Evolutionary conservation across 2,113 vertebrate genomes (phyloP).

Genomic region (Paradoxurus hermaphroditus): DNA sequence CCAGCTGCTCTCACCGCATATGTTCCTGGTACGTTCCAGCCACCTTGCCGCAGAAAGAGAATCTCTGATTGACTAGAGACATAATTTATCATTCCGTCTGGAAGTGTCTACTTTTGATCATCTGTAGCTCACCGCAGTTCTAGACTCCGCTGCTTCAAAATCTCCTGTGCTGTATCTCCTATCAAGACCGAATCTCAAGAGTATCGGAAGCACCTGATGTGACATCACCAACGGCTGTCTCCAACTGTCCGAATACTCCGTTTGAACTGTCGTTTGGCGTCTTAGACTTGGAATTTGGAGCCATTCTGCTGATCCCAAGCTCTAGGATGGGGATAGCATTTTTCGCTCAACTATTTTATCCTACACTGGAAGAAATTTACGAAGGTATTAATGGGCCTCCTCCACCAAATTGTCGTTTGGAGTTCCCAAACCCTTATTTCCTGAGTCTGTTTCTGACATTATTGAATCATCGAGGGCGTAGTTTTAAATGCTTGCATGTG

Average conservation of each 20-base stretch:
- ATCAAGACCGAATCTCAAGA: neutral
- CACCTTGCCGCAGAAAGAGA: neutral
- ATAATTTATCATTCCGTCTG: neutral
- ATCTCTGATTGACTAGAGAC: neutral
- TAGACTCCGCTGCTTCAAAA: neutral
- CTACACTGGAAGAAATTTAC: neutral
- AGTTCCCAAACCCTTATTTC: neutral
- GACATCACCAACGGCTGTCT: neutral
- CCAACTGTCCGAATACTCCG: neutral
- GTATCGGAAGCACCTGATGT: neutral
- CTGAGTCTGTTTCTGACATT: neutral
- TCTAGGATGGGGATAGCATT: neutral
- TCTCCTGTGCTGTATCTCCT: neutral
- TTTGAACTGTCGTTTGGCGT: neutral
- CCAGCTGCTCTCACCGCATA: neutral
- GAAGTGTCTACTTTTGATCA: neutral
- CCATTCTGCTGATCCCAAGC: neutral
- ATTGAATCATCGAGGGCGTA: neutral
- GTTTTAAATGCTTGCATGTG: constrained; percentile 11
- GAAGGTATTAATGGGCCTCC: neutral
- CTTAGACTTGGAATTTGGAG: neutral
- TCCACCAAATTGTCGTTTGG: neutral
- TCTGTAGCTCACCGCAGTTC: neutral
- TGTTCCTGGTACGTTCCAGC: neutral
- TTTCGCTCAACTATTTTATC: neutral